Percentiles rank a stretch among this genome's conserved stretches.
phyloP scores from a whole-genome alignment of 2,797 vertebrate genomes.

The Esox lucius region DNA sequence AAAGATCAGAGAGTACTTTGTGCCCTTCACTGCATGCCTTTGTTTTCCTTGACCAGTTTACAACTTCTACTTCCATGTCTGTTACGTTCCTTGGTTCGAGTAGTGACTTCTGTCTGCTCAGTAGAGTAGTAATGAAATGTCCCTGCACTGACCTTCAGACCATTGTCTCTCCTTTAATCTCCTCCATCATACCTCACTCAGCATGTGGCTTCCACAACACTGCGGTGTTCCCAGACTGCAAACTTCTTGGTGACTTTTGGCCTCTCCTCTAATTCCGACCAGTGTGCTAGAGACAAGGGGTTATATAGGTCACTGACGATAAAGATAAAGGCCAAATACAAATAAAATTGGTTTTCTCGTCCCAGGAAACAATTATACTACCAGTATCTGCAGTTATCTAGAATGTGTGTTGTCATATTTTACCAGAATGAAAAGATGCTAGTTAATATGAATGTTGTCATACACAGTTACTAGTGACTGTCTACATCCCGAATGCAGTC shows the following conservation, averaged over 20 bases:
- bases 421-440: background rate
- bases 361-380: background rate
- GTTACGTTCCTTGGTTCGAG: background rate
- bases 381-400: background rate
- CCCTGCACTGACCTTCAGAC: constrained; percentile 5
- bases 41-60: background rate
- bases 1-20: background rate
- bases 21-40: background rate
- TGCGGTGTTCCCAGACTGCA: constrained; percentile 26
- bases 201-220: background rate
- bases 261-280: constrained; percentile 2
- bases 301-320: constrained; percentile 26
- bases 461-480: background rate
- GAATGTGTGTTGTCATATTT: background rate
- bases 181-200: constrained; percentile 11
- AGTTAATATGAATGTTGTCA: background rate
- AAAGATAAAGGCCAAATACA: too few species aligned
- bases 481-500: too few species aligned
- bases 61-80: background rate
- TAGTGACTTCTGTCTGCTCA: background rate
- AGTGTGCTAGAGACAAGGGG: constrained; percentile 33
- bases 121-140: background rate
- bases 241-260: background rate
- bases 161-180: constrained; percentile 16
- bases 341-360: constrained; percentile 17